Evolutionary conservation across 2,888 invertebrate species (phyloP).

Genomic region (Lochmaea capreae): DNA sequence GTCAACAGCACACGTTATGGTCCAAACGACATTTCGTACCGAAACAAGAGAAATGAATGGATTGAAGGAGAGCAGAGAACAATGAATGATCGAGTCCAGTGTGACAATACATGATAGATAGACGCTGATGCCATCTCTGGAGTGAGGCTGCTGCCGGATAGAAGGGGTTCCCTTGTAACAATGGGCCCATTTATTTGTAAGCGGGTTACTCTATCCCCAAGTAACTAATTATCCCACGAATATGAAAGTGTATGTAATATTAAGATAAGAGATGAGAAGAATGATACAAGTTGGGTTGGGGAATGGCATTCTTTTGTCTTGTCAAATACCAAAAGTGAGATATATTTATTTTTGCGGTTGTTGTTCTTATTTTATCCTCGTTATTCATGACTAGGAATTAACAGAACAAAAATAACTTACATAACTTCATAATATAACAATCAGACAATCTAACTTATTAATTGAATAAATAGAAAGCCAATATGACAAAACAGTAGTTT

Average conservation of each 20-base stretch:
- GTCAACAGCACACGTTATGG: neutral
- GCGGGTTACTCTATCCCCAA: constrained; percentile 63
- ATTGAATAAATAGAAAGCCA: too few species aligned
- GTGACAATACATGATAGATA: constrained; percentile 67
- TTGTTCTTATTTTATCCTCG: neutral
- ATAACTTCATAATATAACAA: neutral
- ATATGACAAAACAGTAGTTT: too few species aligned
- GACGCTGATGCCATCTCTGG: constrained; percentile 62
- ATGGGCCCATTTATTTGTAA: constrained; percentile 66
- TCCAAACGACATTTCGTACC: constrained; percentile 22
- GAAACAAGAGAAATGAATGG: constrained; percentile 59
- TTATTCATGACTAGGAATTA: neutral
- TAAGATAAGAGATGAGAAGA: constrained; percentile 30
- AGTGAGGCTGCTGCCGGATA: constrained; percentile 58
- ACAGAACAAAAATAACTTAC: neutral
- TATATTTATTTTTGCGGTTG: constrained; percentile 7
- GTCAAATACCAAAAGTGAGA: constrained; percentile 25
- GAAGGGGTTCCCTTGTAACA: constrained; percentile 58
- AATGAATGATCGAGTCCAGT: constrained; percentile 64
- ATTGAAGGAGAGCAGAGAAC: constrained; percentile 62
- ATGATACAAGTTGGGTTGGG: constrained; percentile 22
- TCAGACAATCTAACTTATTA: neutral
- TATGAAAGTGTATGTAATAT: constrained; percentile 38
- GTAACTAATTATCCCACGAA: constrained; percentile 60
- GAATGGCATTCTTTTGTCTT: constrained; percentile 33